Conservation (phyloP, 2,113 vertebrate species). For the Ciconia stormi region DNA sequence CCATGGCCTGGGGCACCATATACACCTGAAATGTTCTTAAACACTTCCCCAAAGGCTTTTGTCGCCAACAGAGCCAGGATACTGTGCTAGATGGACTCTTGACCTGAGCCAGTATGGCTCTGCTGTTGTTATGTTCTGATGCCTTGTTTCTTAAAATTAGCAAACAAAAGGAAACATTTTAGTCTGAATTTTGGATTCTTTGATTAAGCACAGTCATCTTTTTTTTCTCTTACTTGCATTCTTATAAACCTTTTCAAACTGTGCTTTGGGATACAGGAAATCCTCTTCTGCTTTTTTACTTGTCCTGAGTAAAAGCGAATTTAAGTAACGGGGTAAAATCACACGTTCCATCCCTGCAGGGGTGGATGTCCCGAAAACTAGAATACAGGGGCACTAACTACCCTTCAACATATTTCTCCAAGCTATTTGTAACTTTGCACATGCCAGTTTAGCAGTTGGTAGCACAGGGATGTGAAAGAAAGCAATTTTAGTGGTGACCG, state of each 20-base stretch:
- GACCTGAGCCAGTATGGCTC: neutral
- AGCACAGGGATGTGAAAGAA: neutral
- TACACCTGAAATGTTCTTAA: neutral
- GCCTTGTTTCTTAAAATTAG: neutral
- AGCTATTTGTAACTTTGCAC: neutral
- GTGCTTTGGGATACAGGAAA: neutral
- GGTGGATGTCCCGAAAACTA: neutral
- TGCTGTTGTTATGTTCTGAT: neutral
- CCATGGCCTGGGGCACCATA: neutral
- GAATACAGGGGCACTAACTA: neutral
- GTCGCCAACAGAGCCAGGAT: neutral
- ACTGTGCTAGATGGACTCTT: neutral
- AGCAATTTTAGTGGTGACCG: neutral
- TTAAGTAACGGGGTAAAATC: neutral
- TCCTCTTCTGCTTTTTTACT: neutral
- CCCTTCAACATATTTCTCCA: neutral
- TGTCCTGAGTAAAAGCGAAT: neutral
- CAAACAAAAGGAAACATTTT: neutral
- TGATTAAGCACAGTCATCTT: neutral
- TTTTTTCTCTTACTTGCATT: neutral
- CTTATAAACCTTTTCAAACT: neutral
- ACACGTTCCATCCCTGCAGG: rapidly evolving
- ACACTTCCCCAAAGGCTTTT: neutral
- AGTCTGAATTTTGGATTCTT: neutral
- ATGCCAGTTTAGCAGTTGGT: neutral